Conservation (phyloP, 2,797 vertebrate genomes). For the Pseudocheirus occidentalis region DNA sequence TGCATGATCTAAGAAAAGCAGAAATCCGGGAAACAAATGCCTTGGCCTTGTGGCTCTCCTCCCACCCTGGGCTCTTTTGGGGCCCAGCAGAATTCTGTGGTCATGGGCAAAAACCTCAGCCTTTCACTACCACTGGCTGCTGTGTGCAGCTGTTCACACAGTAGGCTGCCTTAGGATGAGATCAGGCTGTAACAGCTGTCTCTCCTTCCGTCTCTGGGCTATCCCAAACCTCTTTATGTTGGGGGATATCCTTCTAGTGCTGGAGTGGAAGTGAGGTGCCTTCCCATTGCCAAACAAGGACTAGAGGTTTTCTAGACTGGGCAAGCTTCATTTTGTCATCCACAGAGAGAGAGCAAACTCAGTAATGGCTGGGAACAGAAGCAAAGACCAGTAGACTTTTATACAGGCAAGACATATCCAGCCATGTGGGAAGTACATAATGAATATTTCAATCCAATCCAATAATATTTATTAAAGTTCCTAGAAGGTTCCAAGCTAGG, state of each 20-base stretch:
- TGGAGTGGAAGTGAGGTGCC: background rate
- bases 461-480: background rate
- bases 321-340: background rate
- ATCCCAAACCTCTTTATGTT: background rate
- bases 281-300: background rate
- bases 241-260: background rate
- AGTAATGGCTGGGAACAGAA: background rate
- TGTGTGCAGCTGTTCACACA: background rate
- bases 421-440: background rate
- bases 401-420: background rate
- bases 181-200: accelerated
- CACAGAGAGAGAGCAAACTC: background rate
- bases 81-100: background rate
- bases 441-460: background rate
- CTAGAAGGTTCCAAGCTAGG: background rate
- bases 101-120: background rate
- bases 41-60: background rate
- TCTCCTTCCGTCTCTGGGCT: background rate
- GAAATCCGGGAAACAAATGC: slow-evolving; percentile 2
- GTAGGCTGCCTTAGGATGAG: accelerated
- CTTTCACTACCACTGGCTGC: background rate
- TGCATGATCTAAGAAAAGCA: background rate
- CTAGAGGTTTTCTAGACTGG: background rate
- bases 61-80: background rate
- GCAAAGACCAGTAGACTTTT: background rate